Conservation (phyloP, 2,888 invertebrate species). For the Synanthedon formicaeformis region DNA sequence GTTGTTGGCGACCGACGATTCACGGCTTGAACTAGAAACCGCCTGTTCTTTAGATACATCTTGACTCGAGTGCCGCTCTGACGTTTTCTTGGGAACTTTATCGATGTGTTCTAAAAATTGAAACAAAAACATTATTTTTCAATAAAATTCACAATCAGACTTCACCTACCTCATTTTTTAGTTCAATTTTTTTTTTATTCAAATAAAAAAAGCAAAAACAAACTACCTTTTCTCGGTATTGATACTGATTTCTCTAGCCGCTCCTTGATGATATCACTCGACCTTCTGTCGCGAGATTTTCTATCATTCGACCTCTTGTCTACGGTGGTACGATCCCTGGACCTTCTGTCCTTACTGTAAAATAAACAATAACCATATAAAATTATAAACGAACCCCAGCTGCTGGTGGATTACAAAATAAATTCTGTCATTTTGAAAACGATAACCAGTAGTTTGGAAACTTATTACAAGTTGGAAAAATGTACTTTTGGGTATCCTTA, state of each 20-base stretch:
- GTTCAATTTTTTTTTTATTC: too few relatives aligned
- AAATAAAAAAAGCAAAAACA: background rate
- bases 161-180: background rate
- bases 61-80: constrained; percentile 43
- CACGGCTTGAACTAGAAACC: constrained; percentile 60
- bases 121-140: background rate
- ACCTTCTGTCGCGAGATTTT: constrained; percentile 61
- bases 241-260: constrained; percentile 61
- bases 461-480: too few relatives aligned
- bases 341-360: constrained; percentile 46
- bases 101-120: constrained; percentile 42
- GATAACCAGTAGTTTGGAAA: constrained; percentile 5
- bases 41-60: constrained; percentile 44
- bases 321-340: constrained; percentile 47
- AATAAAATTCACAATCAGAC: background rate
- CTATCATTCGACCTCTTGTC: constrained; percentile 55
- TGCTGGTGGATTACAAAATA: too few relatives aligned
- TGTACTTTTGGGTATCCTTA: too few relatives aligned
- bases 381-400: too few relatives aligned
- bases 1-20: constrained; percentile 53
- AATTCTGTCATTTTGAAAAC: background rate
- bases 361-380: background rate
- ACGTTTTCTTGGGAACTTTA: constrained; percentile 41
- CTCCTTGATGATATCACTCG: constrained; percentile 59
- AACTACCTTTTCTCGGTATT: constrained; percentile 53